Evolutionary conservation across 2,113 vertebrate species (phyloP), one percentile per base, ranked within the genome.

Genomic region (Pygoscelis adeliae): DNA sequence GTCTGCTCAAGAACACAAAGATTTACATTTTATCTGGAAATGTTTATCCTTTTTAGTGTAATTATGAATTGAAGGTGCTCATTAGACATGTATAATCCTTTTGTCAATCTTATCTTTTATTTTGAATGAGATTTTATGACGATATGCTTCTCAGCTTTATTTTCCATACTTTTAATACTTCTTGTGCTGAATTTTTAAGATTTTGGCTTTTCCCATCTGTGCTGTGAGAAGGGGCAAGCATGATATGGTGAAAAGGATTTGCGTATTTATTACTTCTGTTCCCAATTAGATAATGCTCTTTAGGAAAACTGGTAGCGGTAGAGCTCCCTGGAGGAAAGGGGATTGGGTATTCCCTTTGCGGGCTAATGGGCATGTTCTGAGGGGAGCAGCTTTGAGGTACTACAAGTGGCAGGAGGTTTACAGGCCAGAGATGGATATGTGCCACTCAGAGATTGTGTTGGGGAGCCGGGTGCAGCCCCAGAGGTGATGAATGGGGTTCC

Each of bases 31-130:
- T 79, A 46, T 94, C 42, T 90, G 61, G 53, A 85, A 91, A 67
- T 50, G 36, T 88, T 92, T 92, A 66, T 93, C 27, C 27, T 72
- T 80, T 77, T 13, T 69, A 47, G 44, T 52, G 53, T 72, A 93
- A 88, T 80, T 90, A 72, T 17, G 66, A 85, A 79, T 21, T 23
- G 47, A 93, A 91, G n/a, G 32, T 89, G 34, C 44, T 95, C 44
- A 65, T 96, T 95, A 96, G 52, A 88, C 22, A 4, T 11, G 9
- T 62, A 34, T 90, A 88, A 95, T 90, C 46, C 63, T 67, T 92
- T 83, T 88, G 73, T 90, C 70, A 80, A 22, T 74, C 52, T 82
- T 72, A 34, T 55, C 20, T 74, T 62, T 80, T 29, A 32, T 91
- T 94, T 58, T 44, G n/a, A 91, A 52, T 59, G 30, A 76, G n/a